A percentile compares a stretch with the other conserved stretches of the same genome.
phyloP scores from a whole-genome alignment of 2,113 vertebrate species.

The Canis aureus region DNA sequence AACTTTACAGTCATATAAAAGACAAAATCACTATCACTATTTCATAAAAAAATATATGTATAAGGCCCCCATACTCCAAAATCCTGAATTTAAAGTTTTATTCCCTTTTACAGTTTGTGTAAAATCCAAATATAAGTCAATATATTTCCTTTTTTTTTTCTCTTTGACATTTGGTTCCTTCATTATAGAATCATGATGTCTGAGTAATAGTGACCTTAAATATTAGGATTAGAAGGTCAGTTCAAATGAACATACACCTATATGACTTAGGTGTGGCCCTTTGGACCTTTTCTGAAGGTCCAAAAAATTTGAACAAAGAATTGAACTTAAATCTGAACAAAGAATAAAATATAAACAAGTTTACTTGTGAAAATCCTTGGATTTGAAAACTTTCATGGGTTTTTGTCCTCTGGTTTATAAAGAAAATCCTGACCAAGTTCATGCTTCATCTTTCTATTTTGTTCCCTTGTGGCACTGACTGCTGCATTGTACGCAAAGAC shows the following conservation, averaged over 20 bases:
- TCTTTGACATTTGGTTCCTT: not conserved
- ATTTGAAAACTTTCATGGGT: not conserved
- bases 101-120: not conserved
- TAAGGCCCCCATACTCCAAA: not conserved
- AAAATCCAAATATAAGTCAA: not conserved
- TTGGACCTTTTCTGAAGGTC: not conserved
- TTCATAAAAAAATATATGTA: not conserved
- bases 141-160: not conserved
- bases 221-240: not conserved
- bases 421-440: not conserved
- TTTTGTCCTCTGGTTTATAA: not conserved
- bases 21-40: not conserved
- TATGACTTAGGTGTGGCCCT: not conserved
- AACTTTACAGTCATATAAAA: not conserved
- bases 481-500: not conserved
- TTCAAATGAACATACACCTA: not conserved
- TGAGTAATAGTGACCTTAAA: not conserved
- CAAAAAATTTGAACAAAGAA: conserved; percentile 38
- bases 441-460: not conserved
- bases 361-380: conserved; percentile 42
- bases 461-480: not conserved
- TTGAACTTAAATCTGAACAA: conserved; percentile 16
- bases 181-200: not conserved
- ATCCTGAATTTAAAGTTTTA: not conserved
- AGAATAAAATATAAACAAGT: conserved; percentile 28